phyloP scores from a whole-genome alignment of 2,888 invertebrate genomes.

The Ornithoptera alexandrae region DNA sequence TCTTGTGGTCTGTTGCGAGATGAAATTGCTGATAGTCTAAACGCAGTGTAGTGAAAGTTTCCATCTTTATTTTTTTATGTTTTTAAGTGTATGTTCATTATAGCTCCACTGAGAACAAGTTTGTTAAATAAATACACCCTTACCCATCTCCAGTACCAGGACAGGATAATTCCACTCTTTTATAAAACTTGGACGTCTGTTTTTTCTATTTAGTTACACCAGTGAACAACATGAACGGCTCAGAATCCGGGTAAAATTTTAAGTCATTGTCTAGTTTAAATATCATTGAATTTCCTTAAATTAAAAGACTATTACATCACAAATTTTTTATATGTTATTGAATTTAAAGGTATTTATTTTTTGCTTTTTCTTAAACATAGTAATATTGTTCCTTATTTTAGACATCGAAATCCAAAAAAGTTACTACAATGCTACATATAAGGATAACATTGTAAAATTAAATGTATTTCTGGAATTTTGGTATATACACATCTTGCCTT shows the following conservation, averaged over 20 bases:
- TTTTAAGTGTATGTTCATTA: conserved; percentile 55
- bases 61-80: conserved; percentile 62
- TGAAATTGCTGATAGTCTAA: conserved; percentile 64
- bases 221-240: conserved; percentile 84
- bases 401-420: background rate
- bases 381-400: background rate
- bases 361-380: background rate
- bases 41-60: conserved; percentile 57
- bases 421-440: no score
- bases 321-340: background rate
- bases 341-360: background rate
- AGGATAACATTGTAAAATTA: no score
- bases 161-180: conserved; percentile 45
- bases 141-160: conserved; percentile 50
- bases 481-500: no score
- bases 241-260: conserved; percentile 86
- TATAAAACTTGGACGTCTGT: conserved; percentile 49
- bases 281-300: background rate
- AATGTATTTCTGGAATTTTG: no score
- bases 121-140: conserved; percentile 46
- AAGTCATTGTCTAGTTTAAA: conserved; percentile 25
- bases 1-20: conserved; percentile 75
- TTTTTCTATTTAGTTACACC: conserved; percentile 37
- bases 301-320: background rate
- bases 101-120: conserved; percentile 38